These are phyloP conservation scores for Ramphastos sulfuratus DNA, from an alignment of 2,113 vertebrate genomes.

Conservation along the genomic window DNA sequence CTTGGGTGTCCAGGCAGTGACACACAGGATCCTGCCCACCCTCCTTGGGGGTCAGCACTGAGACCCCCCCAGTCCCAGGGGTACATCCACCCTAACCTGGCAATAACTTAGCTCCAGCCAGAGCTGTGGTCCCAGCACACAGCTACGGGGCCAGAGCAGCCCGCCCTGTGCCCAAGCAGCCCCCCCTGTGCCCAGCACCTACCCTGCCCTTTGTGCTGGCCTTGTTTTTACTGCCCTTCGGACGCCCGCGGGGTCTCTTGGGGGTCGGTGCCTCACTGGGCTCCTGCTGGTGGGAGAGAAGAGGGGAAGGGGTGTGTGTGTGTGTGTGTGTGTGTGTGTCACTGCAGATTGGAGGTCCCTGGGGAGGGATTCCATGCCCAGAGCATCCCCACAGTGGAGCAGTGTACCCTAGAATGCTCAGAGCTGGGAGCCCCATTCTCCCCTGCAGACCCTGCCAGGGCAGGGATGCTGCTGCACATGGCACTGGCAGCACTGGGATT, in stretches of 20 bases:
- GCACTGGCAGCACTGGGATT: background rate
- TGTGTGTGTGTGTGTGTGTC: too few relatives aligned
- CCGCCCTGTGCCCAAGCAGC: background rate
- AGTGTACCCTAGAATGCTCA: background rate
- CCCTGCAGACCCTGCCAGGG: background rate
- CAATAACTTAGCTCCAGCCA: fast-evolving
- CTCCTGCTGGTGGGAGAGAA: conserved; percentile 79
- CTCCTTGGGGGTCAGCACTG: background rate
- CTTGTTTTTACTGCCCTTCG: conserved; percentile 97
- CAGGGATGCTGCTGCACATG: background rate
- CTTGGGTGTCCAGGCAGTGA: background rate
- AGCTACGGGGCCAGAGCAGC: background rate
- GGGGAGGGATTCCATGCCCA: background rate
- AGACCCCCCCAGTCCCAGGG: background rate
- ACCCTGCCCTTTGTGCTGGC: conserved; percentile 85
- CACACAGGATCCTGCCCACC: background rate
- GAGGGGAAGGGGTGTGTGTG: background rate
- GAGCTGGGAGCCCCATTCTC: fast-evolving
- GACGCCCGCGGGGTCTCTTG: conserved; percentile 93
- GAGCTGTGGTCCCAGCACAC: fast-evolving
- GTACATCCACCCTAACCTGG: background rate
- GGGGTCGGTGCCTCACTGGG: conserved; percentile 90
- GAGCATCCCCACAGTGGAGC: fast-evolving
- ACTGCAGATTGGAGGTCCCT: background rate
- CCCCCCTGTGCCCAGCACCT: background rate